phyloP scores from a whole-genome alignment of 2,888 invertebrate species.

The Leptarthrus brevirostris region DNA sequence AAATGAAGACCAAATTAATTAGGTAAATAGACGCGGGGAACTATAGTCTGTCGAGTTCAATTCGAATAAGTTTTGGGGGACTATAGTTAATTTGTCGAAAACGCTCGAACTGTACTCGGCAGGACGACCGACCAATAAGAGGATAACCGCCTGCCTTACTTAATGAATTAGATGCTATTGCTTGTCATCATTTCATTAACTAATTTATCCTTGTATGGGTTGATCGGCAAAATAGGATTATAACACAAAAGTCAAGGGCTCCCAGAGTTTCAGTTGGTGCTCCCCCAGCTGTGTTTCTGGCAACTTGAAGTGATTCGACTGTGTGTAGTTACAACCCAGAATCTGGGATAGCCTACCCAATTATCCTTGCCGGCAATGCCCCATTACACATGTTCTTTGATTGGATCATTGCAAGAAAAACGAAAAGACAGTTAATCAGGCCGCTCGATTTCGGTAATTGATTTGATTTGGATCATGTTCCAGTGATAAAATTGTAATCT shows the following conservation, averaged over 20 bases:
- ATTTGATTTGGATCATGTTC: slow-evolving; percentile 49
- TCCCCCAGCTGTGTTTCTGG: slow-evolving; percentile 4
- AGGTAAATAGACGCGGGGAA: slow-evolving; percentile 55
- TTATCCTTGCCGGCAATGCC: slow-evolving; percentile 52
- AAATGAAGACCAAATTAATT: slow-evolving; percentile 57
- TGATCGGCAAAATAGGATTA: slow-evolving; percentile 47
- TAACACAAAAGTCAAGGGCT: slow-evolving; percentile 30
- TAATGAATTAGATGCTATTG: slow-evolving; percentile 58
- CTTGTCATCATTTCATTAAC: slow-evolving; percentile 58
- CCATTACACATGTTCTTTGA: slow-evolving; percentile 54
- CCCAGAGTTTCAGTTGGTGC: not conserved
- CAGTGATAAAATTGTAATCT: slow-evolving; percentile 39
- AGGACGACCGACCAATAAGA: slow-evolving; percentile 52
- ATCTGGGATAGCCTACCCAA: slow-evolving; percentile 43
- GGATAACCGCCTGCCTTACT: slow-evolving; percentile 55
- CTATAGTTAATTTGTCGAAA: slow-evolving; percentile 27
- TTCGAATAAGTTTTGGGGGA: not conserved
- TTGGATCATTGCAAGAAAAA: slow-evolving; percentile 49
- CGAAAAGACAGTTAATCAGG: slow-evolving; percentile 52
- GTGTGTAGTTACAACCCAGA: slow-evolving; percentile 13
- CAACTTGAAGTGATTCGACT: not conserved
- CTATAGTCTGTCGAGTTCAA: not conserved
- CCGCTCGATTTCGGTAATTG: slow-evolving; percentile 51
- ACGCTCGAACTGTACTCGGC: slow-evolving; percentile 7
- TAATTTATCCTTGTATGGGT: slow-evolving; percentile 56